Evolutionary conservation across 2,888 invertebrate genomes (phyloP).

Genomic region (Anthophora plumipes): DNA sequence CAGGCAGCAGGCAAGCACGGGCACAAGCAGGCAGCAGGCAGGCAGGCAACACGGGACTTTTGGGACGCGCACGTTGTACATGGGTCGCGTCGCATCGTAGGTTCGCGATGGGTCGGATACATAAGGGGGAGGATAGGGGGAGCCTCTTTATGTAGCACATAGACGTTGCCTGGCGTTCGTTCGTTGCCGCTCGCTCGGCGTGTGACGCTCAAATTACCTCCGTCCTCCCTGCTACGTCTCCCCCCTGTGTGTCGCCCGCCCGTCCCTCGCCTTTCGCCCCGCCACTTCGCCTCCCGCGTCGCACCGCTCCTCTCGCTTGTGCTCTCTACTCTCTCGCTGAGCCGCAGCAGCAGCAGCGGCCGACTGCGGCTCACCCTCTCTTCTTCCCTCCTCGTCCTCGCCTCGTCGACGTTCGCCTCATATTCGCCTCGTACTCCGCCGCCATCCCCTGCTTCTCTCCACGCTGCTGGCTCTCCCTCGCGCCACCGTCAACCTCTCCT

Average conservation of each 20-base stretch:
- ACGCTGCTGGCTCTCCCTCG: constrained; percentile 54
- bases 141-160: constrained; percentile 83
- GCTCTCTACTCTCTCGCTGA: constrained; percentile 56
- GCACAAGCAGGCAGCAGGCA: constrained; percentile 50
- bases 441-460: constrained; percentile 40
- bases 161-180: constrained; percentile 81
- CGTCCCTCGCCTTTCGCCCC: constrained; percentile 19
- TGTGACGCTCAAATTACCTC: constrained; percentile 84
- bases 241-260: constrained; percentile 47
- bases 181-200: constrained; percentile 83
- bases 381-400: constrained; percentile 26
- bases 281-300: constrained; percentile 50
- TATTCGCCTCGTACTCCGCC: constrained; percentile 11
- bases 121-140: constrained; percentile 78
- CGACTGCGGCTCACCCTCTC: constrained; percentile 69
- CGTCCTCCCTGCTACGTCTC: constrained; percentile 75
- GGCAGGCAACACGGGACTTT: constrained; percentile 75
- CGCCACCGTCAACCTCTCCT: constrained; percentile 44
- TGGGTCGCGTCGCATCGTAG: constrained; percentile 78
- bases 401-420: background rate
- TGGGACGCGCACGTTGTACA: constrained; percentile 77
- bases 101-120: constrained; percentile 83
- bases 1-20: constrained; percentile 65
- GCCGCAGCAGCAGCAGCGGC: constrained; percentile 62
- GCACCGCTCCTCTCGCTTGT: constrained; percentile 54